Conservation (phyloP, 2,113 vertebrate species). For the Daboia siamensis region DNA sequence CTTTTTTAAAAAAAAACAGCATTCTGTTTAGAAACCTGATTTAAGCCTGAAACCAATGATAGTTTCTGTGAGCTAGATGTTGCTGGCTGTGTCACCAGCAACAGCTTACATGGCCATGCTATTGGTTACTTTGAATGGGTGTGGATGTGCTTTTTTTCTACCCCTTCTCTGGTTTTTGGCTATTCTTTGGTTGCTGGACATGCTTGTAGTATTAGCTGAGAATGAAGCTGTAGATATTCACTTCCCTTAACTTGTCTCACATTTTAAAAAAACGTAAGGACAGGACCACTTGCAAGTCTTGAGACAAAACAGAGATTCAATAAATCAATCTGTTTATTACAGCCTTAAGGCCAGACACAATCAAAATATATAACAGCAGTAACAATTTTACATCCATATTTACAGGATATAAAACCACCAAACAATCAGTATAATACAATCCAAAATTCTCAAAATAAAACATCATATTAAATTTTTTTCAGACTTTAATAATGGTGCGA, state of each 20-base stretch:
- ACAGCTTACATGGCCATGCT: neutral
- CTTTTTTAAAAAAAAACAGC: neutral
- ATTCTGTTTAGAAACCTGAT: neutral
- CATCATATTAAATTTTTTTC: too few species aligned
- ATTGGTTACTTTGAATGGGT: neutral
- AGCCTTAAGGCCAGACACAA: too few species aligned
- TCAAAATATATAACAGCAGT: too few species aligned
- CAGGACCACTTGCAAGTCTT: neutral
- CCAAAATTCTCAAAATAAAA: too few species aligned
- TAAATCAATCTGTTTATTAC: too few species aligned
- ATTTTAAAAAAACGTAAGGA: neutral
- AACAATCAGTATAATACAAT: too few species aligned
- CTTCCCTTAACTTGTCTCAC: neutral
- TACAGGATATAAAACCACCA: too few species aligned
- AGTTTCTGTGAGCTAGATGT: neutral
- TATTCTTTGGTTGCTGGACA: neutral
- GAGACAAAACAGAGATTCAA: neutral
- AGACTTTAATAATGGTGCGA: too few species aligned
- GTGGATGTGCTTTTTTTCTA: neutral
- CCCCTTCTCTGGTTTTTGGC: neutral
- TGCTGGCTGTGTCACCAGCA: neutral
- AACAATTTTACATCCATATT: too few species aligned
- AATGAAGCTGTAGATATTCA: neutral
- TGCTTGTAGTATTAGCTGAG: neutral
- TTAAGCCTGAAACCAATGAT: neutral